phyloP scores from a whole-genome alignment of 2,888 invertebrate species.

The Steinernema carpocapsae region DNA sequence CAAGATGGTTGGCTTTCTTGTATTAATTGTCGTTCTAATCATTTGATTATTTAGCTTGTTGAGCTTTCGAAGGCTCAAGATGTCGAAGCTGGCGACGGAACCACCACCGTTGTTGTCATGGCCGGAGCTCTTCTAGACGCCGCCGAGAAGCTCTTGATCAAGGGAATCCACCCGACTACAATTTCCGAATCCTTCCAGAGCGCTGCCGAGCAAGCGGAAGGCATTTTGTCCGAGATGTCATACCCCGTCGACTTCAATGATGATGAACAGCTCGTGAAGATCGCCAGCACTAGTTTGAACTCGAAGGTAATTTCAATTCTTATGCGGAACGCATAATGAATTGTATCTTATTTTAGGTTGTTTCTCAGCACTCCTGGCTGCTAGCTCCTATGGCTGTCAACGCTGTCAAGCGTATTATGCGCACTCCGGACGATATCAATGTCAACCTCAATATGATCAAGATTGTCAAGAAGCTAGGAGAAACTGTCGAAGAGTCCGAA shows the following conservation, averaged over 20 bases:
- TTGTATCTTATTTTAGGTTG: constrained; percentile 75
- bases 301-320: constrained; percentile 77
- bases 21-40: no score
- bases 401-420: constrained; percentile 86
- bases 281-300: constrained; percentile 95
- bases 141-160: constrained; percentile 85
- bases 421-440: constrained; percentile 78
- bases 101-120: constrained; percentile 95
- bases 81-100: constrained; percentile 98
- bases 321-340: background rate
- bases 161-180: constrained; percentile 94
- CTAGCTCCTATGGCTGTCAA: constrained; percentile 96
- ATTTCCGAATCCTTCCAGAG: constrained; percentile 96
- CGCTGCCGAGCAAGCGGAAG: constrained; percentile 77
- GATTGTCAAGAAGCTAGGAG: constrained; percentile 90
- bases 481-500: constrained; percentile 84
- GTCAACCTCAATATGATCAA: constrained; percentile 93
- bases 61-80: constrained; percentile 96
- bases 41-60: constrained; percentile 78
- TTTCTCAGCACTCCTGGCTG: constrained; percentile 93
- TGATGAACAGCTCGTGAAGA: constrained; percentile 84
- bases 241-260: constrained; percentile 84
- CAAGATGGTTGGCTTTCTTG: constrained; percentile 81
- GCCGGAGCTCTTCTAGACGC: constrained; percentile 94
- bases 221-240: constrained; percentile 80